Base-by-base conservation (phyloP, 2,888 invertebrate species). In the Heteromurus nitidus region DNA sequence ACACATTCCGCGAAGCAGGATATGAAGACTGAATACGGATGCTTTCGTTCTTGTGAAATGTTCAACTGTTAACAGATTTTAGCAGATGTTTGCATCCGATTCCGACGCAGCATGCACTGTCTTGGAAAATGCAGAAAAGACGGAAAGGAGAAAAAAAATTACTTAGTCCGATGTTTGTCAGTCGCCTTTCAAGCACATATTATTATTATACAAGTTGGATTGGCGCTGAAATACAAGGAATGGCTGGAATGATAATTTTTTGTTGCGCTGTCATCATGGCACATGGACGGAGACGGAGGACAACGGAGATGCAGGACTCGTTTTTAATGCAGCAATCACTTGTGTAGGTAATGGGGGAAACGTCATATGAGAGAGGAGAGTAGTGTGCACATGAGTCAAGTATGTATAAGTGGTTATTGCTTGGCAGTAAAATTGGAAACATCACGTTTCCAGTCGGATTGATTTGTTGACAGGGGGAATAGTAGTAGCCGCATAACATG, bases 391-490 rank as follows among this genome's bases (percentile, higher is more conserved):
- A n/a, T 36, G 36, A 36, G 13, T 36, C 5, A 5, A 36, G 36
- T 36, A 36, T 36, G 36, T 5, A 36, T 47, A 72, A 72, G 64
- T 80, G 67, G 68, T 58, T 79, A 64, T 65, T 79, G 31, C 36
- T 55, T 36, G 31, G 44, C 53, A 20, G 47, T 80, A n/a, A 80
- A 80, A 80, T 80, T 80, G 80, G 73, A 73, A 80, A 80, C 80
- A 80, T 80, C 80, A 80, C 80, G 80, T 73, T 73, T 80, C 42
- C 67, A 73, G 80, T 68, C 73, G 73, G 65, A 80, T 73, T 80
- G 80, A 80, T 80, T 80, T 80, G 80, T 73, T 80, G 80, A 73
- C 73, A 80, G 44, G 67, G 55, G 36, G 60, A 67, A 80, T 73
- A 65, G 28, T 62, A 68, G 65, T n/a, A 28, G 16, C 24, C n/a